Evolutionary conservation across 2,888 invertebrate species (phyloP).

Genomic region (Yponomeuta plumbellus): DNA sequence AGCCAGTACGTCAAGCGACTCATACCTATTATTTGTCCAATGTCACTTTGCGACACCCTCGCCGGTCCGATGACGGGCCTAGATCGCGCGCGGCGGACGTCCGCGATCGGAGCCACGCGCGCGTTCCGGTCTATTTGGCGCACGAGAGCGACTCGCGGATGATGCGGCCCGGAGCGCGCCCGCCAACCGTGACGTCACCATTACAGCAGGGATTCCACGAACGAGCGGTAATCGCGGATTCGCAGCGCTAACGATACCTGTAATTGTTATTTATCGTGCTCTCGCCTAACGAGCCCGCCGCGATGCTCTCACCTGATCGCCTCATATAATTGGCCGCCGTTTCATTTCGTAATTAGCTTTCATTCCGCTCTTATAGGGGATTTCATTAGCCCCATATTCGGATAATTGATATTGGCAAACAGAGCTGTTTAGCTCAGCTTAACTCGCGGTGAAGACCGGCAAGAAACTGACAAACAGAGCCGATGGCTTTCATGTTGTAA

Average conservation of each 20-base stretch:
- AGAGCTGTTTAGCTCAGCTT: background rate
- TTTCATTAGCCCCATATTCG: conserved; percentile 26
- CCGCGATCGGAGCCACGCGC: conserved; percentile 40
- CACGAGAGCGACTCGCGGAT: conserved; percentile 16
- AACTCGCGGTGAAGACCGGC: conserved; percentile 31
- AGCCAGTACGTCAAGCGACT: too few species aligned
- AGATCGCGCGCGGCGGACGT: background rate
- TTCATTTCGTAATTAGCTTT: conserved; percentile 33
- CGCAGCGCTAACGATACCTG: conserved; percentile 17
- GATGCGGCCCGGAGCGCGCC: conserved; percentile 36
- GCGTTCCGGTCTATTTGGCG: conserved; percentile 58
- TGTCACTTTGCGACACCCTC: too few species aligned
- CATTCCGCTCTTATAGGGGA: conserved; percentile 27
- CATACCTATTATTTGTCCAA: too few species aligned
- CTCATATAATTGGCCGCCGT: conserved; percentile 27
- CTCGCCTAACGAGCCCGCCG: conserved; percentile 15
- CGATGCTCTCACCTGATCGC: conserved; percentile 28
- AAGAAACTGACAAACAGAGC: too few species aligned
- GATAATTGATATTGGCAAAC: conserved; percentile 17
- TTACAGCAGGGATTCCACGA: conserved; percentile 29
- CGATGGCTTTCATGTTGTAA: too few species aligned
- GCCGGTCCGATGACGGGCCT: background rate
- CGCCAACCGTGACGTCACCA: conserved; percentile 40
- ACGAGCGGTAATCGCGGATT: conserved; percentile 23
- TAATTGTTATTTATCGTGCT: conserved; percentile 19